A percentile compares a stretch with the other conserved stretches of the same genome.
Evolutionary conservation across 1,140 invertebrate species (phyloP).

Genomic region (Rhynchophorus ferrugineus): DNA sequence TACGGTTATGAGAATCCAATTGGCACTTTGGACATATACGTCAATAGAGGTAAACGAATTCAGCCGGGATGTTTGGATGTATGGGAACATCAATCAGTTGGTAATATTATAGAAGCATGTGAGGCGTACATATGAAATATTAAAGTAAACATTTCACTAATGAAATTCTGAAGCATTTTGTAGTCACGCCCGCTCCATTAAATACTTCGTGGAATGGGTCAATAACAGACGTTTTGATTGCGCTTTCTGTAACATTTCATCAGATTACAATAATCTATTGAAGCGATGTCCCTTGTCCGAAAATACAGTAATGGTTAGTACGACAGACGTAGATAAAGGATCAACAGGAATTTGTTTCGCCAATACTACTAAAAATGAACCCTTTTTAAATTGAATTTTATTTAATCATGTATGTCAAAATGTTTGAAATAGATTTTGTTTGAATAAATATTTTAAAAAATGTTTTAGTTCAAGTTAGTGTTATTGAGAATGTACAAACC

Average conservation of each 20-base stretch:
- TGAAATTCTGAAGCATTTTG: slow-evolving; percentile 22
- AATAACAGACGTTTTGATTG: slow-evolving; percentile 36
- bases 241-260: slow-evolving; percentile 36
- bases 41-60: slow-evolving; percentile 55
- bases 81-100: slow-evolving; percentile 7
- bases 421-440: no score
- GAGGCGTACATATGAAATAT: not conserved
- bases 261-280: not conserved
- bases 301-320: slow-evolving; percentile 36
- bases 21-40: slow-evolving; percentile 70
- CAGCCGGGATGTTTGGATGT: slow-evolving; percentile 49
- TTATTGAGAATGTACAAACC: no score
- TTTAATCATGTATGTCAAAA: not conserved
- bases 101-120: slow-evolving; percentile 23
- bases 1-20: slow-evolving; percentile 45
- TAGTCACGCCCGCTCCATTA: slow-evolving; percentile 25
- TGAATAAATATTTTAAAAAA: slow-evolving; percentile 10
- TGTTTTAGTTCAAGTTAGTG: no score
- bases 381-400: slow-evolving; percentile 39
- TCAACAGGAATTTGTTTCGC: slow-evolving; percentile 43
- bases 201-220: slow-evolving; percentile 37
- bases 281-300: slow-evolving; percentile 1
- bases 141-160: not conserved
- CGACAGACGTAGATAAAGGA: slow-evolving; percentile 33
- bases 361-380: slow-evolving; percentile 46